Evolutionary conservation across 2,888 invertebrate genomes (phyloP), one percentile per base, ranked within the genome.

Genomic region (Cataglyphis rosenhaueri): DNA sequence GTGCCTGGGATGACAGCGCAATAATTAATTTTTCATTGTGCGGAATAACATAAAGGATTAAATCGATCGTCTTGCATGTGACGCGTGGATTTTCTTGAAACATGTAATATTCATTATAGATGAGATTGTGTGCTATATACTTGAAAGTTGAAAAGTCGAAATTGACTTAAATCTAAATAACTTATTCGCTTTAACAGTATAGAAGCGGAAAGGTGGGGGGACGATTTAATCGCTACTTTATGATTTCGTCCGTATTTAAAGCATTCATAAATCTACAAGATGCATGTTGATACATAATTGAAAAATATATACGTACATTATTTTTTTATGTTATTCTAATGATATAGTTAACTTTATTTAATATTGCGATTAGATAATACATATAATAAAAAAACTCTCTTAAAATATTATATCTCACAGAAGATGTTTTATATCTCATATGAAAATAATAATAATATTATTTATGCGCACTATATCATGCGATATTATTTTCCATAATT

Each of bases 21-120:
- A 21, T 68, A 76, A 78, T 68, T 68, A 78, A 59, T 68, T 32
- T 55, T 76, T 29, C 1, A 76, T 66, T 78, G 32, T 29, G 21
- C 3, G 21, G 3, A 0, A 25, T 78, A 29, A 78, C 12, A 32
- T 8, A 15, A 41, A 25, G 5, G 10, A 57, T 66, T 57, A 68
- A 57, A 64, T 12, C 29, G 32, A 68, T 41, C 25, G n/a, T n/a
- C 29, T 68, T 41, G n/a, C 65, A 55, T n/a, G 21, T 21, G 10
- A 32, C 15, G 0, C 15, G 55, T n/a, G 3, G 41, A 29, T 64
- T 76, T n/a, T 57, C 9, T 48, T 15, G 0, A 57, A n/a, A 29
- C 41, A 15, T 15, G 15, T 44, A 57, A 38, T 12, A 15, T 9
- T 52, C n/a, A 38, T 5, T 25, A 57, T 66, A 66, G n/a, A 29